Conservation (phyloP, 1,140 invertebrate genomes). For the Drosophila burlai region DNA sequence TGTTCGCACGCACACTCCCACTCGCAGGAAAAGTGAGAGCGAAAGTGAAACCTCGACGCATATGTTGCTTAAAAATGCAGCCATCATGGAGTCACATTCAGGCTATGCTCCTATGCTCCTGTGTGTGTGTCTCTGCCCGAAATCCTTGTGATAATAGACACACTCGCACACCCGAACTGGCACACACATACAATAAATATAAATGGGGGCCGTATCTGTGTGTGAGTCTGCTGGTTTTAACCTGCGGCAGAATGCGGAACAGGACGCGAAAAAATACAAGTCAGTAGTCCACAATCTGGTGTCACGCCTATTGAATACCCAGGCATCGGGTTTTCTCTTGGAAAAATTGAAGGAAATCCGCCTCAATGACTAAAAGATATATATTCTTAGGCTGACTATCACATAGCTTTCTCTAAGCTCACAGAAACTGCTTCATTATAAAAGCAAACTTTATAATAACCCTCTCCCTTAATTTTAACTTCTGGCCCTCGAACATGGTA, state of each 20-base stretch:
- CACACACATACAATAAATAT: constrained; percentile 53
- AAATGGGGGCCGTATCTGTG: constrained; percentile 40
- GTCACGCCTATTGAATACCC: neutral
- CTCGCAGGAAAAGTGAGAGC: constrained; percentile 32
- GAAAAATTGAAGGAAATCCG: neutral
- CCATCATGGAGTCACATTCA: constrained; percentile 32
- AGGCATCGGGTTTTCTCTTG: neutral
- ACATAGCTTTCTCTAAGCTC: too few species aligned
- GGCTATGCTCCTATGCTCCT: constrained; percentile 20
- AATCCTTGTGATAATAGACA: constrained; percentile 75
- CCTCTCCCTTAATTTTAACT: neutral
- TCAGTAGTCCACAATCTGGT: neutral
- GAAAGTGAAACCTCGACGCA: constrained; percentile 73
- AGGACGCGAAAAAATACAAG: constrained; percentile 34
- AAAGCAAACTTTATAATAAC: too few species aligned
- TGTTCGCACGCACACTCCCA: constrained; percentile 38
- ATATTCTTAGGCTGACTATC: neutral
- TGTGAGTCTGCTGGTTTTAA: constrained; percentile 58
- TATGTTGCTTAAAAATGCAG: constrained; percentile 75
- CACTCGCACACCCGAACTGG: constrained; percentile 41
- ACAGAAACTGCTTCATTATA: rapidly evolving
- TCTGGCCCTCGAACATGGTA: neutral
- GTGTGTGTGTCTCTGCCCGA: constrained; percentile 28
- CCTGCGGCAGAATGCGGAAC: constrained; percentile 70
- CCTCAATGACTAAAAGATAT: too few species aligned